These are phyloP conservation scores for Phymanthus crucifer DNA, from an alignment of 92 coral and sea anemone species.

Conservation along the genomic window DNA sequence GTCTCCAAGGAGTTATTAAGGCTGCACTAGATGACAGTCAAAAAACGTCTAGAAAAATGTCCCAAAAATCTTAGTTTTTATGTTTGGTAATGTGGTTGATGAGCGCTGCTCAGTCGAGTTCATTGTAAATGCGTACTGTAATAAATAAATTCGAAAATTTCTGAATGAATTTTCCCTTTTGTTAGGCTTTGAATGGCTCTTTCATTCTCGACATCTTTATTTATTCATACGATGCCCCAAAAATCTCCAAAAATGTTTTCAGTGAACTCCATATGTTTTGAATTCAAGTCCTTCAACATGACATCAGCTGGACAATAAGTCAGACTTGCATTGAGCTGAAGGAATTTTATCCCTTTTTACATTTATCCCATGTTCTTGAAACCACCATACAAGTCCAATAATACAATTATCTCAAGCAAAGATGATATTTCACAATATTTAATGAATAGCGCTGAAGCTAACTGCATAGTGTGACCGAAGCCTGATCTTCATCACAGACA, in stretches of 20 bases:
- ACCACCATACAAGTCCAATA: background rate
- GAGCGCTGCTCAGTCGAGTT: background rate
- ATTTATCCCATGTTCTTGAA: background rate
- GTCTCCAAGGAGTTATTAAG: slow-evolving; percentile 8
- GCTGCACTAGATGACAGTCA: background rate
- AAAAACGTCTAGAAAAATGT: background rate
- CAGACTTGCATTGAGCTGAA: background rate
- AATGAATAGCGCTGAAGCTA: background rate
- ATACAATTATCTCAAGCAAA: slow-evolving; percentile 3
- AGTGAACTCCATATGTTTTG: slow-evolving; percentile 3
- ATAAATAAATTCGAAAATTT: background rate
- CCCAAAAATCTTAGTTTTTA: background rate
- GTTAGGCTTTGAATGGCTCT: slow-evolving; percentile 11
- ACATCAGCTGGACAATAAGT: background rate
- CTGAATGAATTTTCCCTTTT: background rate
- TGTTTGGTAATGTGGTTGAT: background rate
- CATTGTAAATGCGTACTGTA: too few species aligned
- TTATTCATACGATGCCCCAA: slow-evolving; percentile 19
- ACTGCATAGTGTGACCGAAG: background rate
- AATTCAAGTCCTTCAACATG: slow-evolving; percentile 15
- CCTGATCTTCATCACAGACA: background rate
- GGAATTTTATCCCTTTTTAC: background rate
- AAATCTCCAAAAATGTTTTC: slow-evolving; percentile 6
- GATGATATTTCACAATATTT: background rate
- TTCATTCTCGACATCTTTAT: slow-evolving; percentile 23